These are phyloP conservation scores for Gastrophryne carolinensis DNA, from an alignment of 2,797 vertebrate species.

Conservation along the genomic window DNA sequence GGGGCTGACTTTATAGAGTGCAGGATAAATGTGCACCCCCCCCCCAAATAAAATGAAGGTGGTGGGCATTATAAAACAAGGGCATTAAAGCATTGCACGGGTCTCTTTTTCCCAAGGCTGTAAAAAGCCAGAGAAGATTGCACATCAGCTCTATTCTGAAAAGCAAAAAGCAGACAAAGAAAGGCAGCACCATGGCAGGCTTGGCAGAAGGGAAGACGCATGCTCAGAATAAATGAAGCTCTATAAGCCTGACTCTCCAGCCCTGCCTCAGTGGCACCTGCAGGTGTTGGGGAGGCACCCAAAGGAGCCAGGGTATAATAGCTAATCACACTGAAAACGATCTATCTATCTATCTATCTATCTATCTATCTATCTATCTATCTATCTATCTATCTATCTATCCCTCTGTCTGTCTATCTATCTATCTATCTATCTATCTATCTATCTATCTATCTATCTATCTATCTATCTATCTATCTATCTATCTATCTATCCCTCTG, in stretches of 20 bases:
- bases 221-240: not conserved
- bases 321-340: not conserved
- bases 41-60: too few relatives aligned
- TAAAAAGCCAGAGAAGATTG: constrained; percentile 1
- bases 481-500: too few relatives aligned
- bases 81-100: too few relatives aligned
- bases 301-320: not conserved
- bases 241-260: constrained; percentile 8
- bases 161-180: constrained; percentile 23
- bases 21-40: too few relatives aligned
- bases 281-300: constrained; percentile 6
- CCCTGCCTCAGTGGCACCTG: constrained; percentile 22
- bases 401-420: not conserved
- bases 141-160: not conserved
- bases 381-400: too few relatives aligned
- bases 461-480: too few relatives aligned
- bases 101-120: not conserved
- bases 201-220: not conserved
- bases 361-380: not conserved
- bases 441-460: constrained; percentile 18
- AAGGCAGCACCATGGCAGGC: not conserved
- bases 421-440: constrained; percentile 5
- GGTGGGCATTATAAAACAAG: not conserved
- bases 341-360: constrained; percentile 1
- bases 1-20: too few relatives aligned